Percentiles rank a stretch among this genome's conserved stretches.
These are phyloP conservation scores for Tetramorium parvispinum DNA, from an alignment of 1,140 invertebrate genomes.

Conservation along the genomic window DNA sequence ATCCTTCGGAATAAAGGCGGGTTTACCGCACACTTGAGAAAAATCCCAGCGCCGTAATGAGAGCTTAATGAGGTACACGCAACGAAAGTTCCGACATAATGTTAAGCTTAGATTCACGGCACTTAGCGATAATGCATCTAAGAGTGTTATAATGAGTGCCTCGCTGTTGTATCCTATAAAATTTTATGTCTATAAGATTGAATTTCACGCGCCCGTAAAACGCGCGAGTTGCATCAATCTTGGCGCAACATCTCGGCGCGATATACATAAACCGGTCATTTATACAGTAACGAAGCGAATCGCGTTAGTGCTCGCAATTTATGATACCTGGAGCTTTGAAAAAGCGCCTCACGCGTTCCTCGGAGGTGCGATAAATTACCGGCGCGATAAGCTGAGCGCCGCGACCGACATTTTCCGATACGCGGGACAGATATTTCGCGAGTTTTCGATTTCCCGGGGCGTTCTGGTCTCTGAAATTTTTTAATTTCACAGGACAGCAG, in stretches of 20 bases:
- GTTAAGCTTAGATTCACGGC: slow-evolving; percentile 5
- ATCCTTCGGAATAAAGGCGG: background rate
- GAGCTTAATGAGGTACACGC: slow-evolving; percentile 27
- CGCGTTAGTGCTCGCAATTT: slow-evolving; percentile 34
- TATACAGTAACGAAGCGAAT: slow-evolving; percentile 43
- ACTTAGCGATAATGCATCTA: slow-evolving; percentile 20
- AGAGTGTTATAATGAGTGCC: slow-evolving; percentile 6
- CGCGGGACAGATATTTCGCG: background rate
- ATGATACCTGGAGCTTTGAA: background rate
- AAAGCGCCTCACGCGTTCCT: slow-evolving; percentile 17
- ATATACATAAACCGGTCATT: slow-evolving; percentile 28
- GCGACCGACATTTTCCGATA: slow-evolving; percentile 36
- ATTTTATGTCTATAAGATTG: slow-evolving; percentile 13
- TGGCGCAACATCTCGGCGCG: background rate
- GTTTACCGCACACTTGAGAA: slow-evolving; percentile 35
- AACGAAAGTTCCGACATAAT: slow-evolving; percentile 16
- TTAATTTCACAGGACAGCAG: background rate
- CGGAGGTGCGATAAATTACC: slow-evolving; percentile 27
- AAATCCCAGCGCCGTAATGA: slow-evolving; percentile 40
- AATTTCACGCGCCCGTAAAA: slow-evolving; percentile 32
- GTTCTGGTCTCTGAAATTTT: background rate
- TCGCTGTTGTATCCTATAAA: background rate
- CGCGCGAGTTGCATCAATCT: slow-evolving; percentile 11
- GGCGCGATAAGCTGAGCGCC: slow-evolving; percentile 26
- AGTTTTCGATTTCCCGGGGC: background rate